phyloP scores from a whole-genome alignment of 2,113 vertebrate species.

The Myiopsitta monachus region DNA sequence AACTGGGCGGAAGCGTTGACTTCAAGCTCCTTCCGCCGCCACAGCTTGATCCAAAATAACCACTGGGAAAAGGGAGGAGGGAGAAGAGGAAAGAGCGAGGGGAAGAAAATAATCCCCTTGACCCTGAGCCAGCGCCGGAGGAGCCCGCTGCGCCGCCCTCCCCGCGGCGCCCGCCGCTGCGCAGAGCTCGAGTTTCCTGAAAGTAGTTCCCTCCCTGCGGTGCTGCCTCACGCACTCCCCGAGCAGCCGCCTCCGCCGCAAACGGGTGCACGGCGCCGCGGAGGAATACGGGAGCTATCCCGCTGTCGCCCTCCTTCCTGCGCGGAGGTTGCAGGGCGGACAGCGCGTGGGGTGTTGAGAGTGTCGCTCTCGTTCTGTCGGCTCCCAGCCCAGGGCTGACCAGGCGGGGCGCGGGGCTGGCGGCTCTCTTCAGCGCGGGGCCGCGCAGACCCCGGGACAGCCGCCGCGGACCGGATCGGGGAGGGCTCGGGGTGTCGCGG shows the following conservation, averaged over 20 bases:
- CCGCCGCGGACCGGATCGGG: not conserved
- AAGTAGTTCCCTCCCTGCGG: slow-evolving; percentile 40
- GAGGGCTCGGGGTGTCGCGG: too few relatives aligned
- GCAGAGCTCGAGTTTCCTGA: not conserved
- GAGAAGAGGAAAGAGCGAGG: not conserved
- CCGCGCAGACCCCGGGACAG: too few relatives aligned
- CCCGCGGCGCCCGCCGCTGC: not conserved
- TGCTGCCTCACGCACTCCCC: not conserved
- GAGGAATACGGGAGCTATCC: not conserved
- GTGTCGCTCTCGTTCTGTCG: not conserved
- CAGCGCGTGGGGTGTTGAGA: fast-evolving
- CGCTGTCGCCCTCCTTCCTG: not conserved
- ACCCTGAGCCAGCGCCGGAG: not conserved
- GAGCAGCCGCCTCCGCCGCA: not conserved
- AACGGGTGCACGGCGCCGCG: slow-evolving; percentile 15
- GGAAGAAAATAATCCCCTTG: not conserved
- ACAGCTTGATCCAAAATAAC: slow-evolving; percentile 52
- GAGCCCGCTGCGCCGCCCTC: not conserved
- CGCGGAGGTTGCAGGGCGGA: not conserved
- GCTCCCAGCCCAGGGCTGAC: not conserved
- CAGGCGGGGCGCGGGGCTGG: too few relatives aligned
- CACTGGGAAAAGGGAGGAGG: not conserved
- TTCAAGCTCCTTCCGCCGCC: slow-evolving; percentile 71
- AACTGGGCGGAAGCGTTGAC: slow-evolving; percentile 88
- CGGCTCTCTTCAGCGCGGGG: not conserved